These are phyloP conservation scores for Typhlichthys eigenmanni DNA, from an alignment of 2,797 vertebrate species.

Conservation along the genomic window DNA sequence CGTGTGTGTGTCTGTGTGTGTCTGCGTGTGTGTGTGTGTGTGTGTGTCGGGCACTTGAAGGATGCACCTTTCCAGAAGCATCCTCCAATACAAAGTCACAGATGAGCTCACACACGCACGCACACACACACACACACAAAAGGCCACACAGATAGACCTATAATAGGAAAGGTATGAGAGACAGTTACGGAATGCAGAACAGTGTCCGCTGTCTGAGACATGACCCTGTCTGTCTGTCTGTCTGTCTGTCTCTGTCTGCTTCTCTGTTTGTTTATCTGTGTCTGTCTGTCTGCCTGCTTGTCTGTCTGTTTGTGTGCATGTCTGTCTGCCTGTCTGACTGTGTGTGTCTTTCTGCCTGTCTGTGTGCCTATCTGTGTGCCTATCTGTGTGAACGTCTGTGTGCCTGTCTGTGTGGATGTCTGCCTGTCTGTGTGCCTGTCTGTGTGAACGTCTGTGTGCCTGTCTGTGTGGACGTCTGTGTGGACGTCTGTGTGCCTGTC, in stretches of 20 bases:
- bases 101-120: too few species aligned
- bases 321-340: not conserved
- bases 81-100: too few species aligned
- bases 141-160: conserved; percentile 27
- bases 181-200: conserved; percentile 38
- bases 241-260: not conserved
- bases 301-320: not conserved
- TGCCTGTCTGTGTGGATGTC: not conserved
- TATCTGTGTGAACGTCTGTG: not conserved
- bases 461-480: not conserved
- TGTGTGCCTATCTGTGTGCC: not conserved
- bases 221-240: not conserved
- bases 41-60: too few species aligned
- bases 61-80: too few species aligned
- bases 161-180: conserved; percentile 44
- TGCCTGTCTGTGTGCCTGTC: not conserved
- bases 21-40: too few species aligned
- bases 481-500: not conserved
- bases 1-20: too few species aligned
- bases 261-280: not conserved
- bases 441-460: not conserved
- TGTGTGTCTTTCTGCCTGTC: not conserved
- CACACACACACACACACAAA: not conserved
- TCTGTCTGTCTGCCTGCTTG: too few species aligned
- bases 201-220: not conserved